phyloP scores from a whole-genome alignment of 2,113 vertebrate species.

The Apeltes quadracus region DNA sequence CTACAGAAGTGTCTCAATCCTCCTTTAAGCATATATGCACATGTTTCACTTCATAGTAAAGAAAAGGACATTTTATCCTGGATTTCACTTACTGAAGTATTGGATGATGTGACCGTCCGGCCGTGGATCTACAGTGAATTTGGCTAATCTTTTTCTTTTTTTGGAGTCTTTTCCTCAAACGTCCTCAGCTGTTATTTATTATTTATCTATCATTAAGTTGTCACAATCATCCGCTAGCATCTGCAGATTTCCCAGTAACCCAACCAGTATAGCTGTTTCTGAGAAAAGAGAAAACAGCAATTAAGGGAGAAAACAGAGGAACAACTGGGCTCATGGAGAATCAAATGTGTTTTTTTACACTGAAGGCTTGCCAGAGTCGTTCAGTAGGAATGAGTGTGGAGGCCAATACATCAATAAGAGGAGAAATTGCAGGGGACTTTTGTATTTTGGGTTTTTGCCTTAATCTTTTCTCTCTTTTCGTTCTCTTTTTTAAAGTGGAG shows the following conservation, averaged over 20 bases:
- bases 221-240: constrained; percentile 34
- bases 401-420: constrained; percentile 66
- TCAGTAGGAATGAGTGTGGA: constrained; percentile 71
- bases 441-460: constrained; percentile 12
- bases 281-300: constrained; percentile 20
- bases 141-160: constrained; percentile 11
- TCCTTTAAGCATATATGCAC: not conserved
- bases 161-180: not conserved
- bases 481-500: constrained; percentile 16
- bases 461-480: constrained; percentile 28
- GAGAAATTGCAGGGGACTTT: constrained; percentile 57
- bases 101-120: not conserved
- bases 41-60: not conserved
- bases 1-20: not conserved
- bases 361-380: constrained; percentile 75
- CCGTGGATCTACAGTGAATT: not conserved
- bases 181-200: constrained; percentile 14
- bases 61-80: not conserved
- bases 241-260: constrained; percentile 32
- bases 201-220: constrained; percentile 24
- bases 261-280: constrained; percentile 32
- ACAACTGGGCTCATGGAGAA: constrained; percentile 68
- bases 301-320: constrained; percentile 37
- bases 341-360: constrained; percentile 74
- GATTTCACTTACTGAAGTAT: not conserved